These are phyloP conservation scores for Melieria picta DNA, from an alignment of 2,888 invertebrate species.

Conservation along the genomic window DNA sequence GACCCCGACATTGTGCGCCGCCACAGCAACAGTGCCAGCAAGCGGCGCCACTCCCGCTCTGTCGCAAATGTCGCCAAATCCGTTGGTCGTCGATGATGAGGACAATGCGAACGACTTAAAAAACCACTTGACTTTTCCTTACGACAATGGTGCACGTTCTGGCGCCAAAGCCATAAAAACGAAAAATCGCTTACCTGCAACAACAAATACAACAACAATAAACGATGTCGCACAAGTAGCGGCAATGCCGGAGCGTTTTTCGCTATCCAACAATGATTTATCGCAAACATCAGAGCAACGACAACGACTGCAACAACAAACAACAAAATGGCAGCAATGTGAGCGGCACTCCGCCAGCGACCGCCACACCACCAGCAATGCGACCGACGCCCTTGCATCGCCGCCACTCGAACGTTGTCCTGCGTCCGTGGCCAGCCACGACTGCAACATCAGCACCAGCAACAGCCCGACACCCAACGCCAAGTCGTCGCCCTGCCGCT, in stretches of 20 bases:
- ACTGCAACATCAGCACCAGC: slow-evolving; percentile 14
- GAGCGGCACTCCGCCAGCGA: neutral
- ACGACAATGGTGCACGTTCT: too few relatives aligned
- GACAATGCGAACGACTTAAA: slow-evolving; percentile 22
- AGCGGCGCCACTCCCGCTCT: slow-evolving; percentile 13
- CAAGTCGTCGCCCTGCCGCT: neutral
- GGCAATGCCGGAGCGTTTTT: slow-evolving; percentile 57
- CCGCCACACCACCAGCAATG: slow-evolving; percentile 17
- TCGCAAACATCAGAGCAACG: slow-evolving; percentile 51
- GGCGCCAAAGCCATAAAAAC: too few relatives aligned
- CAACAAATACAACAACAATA: slow-evolving; percentile 23
- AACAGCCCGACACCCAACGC: neutral
- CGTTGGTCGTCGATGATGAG: slow-evolving; percentile 25
- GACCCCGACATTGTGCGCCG: neutral
- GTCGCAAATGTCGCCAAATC: slow-evolving; percentile 7
- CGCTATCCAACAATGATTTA: slow-evolving; percentile 67
- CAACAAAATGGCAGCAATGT: neutral
- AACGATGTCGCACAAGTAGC: slow-evolving; percentile 18
- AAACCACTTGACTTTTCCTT: too few relatives aligned
- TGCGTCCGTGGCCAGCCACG: too few relatives aligned
- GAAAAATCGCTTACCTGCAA: neutral
- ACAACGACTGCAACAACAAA: slow-evolving; percentile 22
- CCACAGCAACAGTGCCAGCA: slow-evolving; percentile 18
- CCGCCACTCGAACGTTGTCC: neutral
- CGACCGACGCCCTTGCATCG: slow-evolving; percentile 18